Percentiles rank a stretch among this genome's conserved stretches.
phyloP scores from a whole-genome alignment of 1,140 invertebrate species.

The Leucophenga varia region DNA sequence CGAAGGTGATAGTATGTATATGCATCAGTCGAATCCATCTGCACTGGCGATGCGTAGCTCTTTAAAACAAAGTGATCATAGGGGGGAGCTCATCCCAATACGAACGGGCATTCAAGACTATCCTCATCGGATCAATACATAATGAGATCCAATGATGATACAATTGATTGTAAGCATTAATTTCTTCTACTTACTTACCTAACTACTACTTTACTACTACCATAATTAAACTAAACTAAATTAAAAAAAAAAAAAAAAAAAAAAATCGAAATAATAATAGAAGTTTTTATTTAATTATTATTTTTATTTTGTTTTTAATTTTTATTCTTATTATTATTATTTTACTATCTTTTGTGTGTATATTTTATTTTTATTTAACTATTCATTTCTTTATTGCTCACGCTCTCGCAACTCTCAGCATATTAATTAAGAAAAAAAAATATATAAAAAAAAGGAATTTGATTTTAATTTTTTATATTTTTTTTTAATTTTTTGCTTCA shows the following conservation, averaged over 20 bases:
- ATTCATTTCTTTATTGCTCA: no score
- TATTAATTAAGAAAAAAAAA: background rate
- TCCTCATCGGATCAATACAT: conserved; percentile 58
- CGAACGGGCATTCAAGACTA: conserved; percentile 57
- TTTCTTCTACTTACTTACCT: no score
- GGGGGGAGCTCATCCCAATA: conserved; percentile 58
- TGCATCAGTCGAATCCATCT: conserved; percentile 58
- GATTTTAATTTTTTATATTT: background rate
- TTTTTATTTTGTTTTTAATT: conserved; percentile 9
- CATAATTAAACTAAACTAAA: conserved; percentile 36
- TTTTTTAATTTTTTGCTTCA: background rate
- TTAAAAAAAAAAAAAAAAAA: conserved; percentile 21
- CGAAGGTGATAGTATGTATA: conserved; percentile 58
- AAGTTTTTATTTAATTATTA: conserved; percentile 17
- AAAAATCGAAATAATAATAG: conserved; percentile 30
- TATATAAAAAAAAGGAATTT: background rate
- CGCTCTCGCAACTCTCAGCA: no score
- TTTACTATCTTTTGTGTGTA: no score
- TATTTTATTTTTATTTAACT: no score
- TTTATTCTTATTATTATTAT: no score
- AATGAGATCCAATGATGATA: conserved; percentile 58
- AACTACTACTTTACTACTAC: conserved; percentile 46
- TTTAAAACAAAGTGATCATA: conserved; percentile 56
- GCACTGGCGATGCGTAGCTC: conserved; percentile 57
- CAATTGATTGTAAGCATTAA: conserved; percentile 58